Base-by-base conservation (phyloP, 1,140 invertebrate species). In the Eupristina koningsbergeri region DNA sequence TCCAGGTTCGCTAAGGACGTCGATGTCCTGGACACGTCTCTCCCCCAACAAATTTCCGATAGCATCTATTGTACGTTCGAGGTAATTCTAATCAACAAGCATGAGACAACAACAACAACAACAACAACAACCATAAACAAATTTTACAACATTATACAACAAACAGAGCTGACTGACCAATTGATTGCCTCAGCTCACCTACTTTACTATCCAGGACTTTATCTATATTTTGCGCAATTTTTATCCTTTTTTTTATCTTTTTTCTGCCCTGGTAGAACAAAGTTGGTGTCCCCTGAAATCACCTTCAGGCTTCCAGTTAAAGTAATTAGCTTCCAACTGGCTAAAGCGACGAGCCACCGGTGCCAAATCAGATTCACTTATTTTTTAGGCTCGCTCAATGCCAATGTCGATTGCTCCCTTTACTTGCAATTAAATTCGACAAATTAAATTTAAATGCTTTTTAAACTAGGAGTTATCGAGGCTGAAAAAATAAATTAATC, bases 1-100 rank as follows among this genome's bases (percentile, higher is more conserved):
- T 95, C 97, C 90, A 94, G 97, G 89, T 98, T 98, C 93, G 95
- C 96, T 89, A 97, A 97, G 95, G 95, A 95, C 89, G 91, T 95
- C 81, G 94, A 95, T 91, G 93, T 95, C 83, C 90, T 97, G 92
- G 96, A 97, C 92, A 94, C 94, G 87, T 94, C 93, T 88, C 93
- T 97, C 87, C 96, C 96, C 85, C 93, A 93, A 90, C 93, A 95
- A 93, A 92, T 96, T 90, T 93, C 94, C 86, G 96, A 96, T 94
- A 93, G 93, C 90, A 92, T 96, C 90, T 96, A 95, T 95, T 96
- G 96, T 93, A 91, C 94, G 88, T 96, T 95, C 90, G 96, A 97
- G 96, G 96, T 97, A 96, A 94, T 93, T 84, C 64, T 76, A 76
- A 67, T 64, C 29, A 76, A 76, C 58, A 76, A 64, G 36, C 67